Evolutionary conservation across 2,113 vertebrate genomes (phyloP).

Genomic region (Lycaon pictus): DNA sequence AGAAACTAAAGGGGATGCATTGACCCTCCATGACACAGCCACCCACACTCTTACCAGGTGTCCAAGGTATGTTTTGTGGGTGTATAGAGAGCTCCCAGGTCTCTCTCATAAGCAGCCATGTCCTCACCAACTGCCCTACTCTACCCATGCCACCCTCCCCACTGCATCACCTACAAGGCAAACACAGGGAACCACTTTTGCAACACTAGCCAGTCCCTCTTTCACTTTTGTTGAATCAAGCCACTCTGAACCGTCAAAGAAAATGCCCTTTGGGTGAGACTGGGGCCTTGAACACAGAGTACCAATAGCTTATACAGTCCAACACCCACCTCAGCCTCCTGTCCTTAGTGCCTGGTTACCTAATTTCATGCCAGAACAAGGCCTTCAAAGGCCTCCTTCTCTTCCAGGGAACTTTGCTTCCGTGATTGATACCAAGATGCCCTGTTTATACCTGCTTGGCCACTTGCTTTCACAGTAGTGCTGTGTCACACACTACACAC

Average conservation of each 20-base stretch:
- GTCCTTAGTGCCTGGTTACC: background rate
- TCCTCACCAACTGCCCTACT: fast-evolving
- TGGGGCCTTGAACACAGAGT: background rate
- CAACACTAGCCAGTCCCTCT: background rate
- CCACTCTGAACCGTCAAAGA: background rate
- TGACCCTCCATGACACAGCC: background rate
- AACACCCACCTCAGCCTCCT: background rate
- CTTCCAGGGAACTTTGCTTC: background rate
- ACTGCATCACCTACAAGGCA: background rate
- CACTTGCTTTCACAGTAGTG: background rate
- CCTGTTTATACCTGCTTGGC: background rate
- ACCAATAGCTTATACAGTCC: background rate
- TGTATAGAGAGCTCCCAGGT: background rate
- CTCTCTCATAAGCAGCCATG: background rate
- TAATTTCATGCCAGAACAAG: background rate
- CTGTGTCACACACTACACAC: fast-evolving
- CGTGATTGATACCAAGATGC: fast-evolving
- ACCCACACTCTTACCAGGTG: fast-evolving
- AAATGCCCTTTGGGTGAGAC: background rate
- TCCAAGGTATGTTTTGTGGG: no score
- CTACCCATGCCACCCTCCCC: background rate
- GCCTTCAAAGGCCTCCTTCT: background rate
- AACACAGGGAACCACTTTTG: fast-evolving
- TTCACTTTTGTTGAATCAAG: background rate
- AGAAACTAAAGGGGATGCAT: background rate